Conservation (phyloP, 2,113 vertebrate genomes). For the Gracilinanus agilis region DNA sequence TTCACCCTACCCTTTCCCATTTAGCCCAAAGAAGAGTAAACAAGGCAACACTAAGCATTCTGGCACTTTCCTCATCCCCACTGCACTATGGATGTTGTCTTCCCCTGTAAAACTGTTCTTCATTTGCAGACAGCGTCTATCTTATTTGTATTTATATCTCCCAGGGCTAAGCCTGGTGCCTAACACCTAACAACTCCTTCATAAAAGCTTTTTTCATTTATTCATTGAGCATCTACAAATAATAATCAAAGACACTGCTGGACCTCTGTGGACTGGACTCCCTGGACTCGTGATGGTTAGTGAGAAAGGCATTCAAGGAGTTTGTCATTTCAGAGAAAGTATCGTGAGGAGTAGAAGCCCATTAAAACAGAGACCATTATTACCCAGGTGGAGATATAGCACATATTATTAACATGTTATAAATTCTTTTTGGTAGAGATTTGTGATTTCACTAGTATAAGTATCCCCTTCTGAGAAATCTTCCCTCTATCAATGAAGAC, state of each 20-base stretch:
- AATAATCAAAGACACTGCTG: no score
- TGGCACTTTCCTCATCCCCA: background rate
- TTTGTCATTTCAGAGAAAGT: background rate
- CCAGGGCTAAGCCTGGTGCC: background rate
- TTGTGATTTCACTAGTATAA: background rate
- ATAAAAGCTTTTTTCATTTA: no score
- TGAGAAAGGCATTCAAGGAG: background rate
- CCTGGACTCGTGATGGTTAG: background rate
- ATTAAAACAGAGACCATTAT: background rate
- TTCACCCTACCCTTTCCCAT: background rate
- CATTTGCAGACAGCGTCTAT: background rate
- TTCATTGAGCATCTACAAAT: background rate
- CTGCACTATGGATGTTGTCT: background rate
- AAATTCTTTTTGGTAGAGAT: background rate
- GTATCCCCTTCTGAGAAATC: background rate
- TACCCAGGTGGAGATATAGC: background rate
- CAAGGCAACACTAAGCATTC: background rate
- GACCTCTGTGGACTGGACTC: no score
- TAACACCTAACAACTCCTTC: background rate
- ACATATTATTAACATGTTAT: background rate
- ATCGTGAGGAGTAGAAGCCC: background rate
- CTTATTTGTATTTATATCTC: background rate
- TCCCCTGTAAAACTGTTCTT: background rate
- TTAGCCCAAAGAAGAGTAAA: background rate
- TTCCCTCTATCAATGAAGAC: background rate